A percentile compares a stretch with the other conserved stretches of the same genome.
Evolutionary conservation across 2,888 invertebrate species (phyloP).

Genomic region (Perdita meconis): DNA sequence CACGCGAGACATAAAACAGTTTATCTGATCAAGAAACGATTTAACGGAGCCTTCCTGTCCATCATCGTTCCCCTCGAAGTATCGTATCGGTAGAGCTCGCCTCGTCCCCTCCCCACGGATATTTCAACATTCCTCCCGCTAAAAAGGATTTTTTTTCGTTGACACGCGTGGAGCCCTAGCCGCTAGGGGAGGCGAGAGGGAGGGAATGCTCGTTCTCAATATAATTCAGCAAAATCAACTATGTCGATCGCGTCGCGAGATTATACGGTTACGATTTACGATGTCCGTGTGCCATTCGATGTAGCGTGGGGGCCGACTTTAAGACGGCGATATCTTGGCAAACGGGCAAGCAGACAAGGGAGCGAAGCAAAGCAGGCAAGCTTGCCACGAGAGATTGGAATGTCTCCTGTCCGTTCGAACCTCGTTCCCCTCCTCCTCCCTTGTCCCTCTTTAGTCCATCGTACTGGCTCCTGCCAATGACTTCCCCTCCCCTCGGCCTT

Average conservation of each 20-base stretch:
- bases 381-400: slow-evolving; percentile 83
- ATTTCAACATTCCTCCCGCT: not conserved
- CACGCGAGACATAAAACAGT: too few relatives aligned
- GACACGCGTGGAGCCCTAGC: not conserved
- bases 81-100: too few relatives aligned
- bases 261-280: slow-evolving; percentile 56
- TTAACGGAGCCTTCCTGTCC: too few relatives aligned
- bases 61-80: too few relatives aligned
- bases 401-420: slow-evolving; percentile 78
- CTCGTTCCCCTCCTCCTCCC: slow-evolving; percentile 50
- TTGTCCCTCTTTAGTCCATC: slow-evolving; percentile 44
- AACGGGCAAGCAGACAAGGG: slow-evolving; percentile 61
- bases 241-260: slow-evolving; percentile 52
- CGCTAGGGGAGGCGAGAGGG: too few relatives aligned
- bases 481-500: slow-evolving; percentile 39
- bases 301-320: slow-evolving; percentile 73
- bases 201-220: not conserved
- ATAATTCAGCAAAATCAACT: slow-evolving; percentile 44
- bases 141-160: not conserved
- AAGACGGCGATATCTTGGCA: slow-evolving; percentile 66
- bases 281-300: slow-evolving; percentile 58
- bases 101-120: too few relatives aligned
- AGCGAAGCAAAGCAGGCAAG: slow-evolving; percentile 50
- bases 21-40: too few relatives aligned
- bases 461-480: slow-evolving; percentile 41